Conservation (phyloP, 2,113 vertebrate genomes). For the Lophius piscatorius region DNA sequence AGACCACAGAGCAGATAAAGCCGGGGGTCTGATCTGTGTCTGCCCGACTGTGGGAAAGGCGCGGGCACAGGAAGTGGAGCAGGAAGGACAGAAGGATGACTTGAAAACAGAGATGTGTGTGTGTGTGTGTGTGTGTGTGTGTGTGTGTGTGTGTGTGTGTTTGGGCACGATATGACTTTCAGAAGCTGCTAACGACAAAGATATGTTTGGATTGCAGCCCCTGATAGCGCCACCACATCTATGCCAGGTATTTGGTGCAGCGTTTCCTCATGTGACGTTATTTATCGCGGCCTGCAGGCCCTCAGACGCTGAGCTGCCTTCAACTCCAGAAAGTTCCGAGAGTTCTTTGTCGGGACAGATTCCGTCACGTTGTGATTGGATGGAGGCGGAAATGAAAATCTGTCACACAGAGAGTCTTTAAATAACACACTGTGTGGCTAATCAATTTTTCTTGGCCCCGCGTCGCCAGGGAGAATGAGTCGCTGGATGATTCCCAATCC, state of each 20-base stretch:
- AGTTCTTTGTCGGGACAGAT: not conserved
- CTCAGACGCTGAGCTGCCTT: not conserved
- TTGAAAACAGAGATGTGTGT: constrained; percentile 62
- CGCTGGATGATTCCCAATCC: not conserved
- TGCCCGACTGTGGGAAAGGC: constrained; percentile 85
- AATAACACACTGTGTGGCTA: not conserved
- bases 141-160: no score
- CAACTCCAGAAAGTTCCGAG: constrained; percentile 2
- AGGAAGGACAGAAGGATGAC: constrained; percentile 70
- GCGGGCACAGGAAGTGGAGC: constrained; percentile 72
- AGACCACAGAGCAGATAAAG: constrained; percentile 87
- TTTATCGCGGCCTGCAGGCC: not conserved
- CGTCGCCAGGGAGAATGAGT: not conserved
- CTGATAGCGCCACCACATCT: constrained; percentile 14
- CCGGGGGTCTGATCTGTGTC: constrained; percentile 66
- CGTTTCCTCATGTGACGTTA: not conserved
- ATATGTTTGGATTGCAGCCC: constrained; percentile 65
- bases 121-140: no score
- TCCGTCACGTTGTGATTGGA: not conserved
- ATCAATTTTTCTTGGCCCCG: not conserved
- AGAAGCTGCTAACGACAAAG: constrained; percentile 35
- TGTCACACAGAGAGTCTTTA: not conserved
- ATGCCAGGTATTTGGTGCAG: constrained; percentile 27
- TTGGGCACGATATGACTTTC: constrained; percentile 40
- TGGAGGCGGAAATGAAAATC: not conserved